phyloP scores from a whole-genome alignment of 2,113 vertebrate genomes.

The Vulpes vulpes region DNA sequence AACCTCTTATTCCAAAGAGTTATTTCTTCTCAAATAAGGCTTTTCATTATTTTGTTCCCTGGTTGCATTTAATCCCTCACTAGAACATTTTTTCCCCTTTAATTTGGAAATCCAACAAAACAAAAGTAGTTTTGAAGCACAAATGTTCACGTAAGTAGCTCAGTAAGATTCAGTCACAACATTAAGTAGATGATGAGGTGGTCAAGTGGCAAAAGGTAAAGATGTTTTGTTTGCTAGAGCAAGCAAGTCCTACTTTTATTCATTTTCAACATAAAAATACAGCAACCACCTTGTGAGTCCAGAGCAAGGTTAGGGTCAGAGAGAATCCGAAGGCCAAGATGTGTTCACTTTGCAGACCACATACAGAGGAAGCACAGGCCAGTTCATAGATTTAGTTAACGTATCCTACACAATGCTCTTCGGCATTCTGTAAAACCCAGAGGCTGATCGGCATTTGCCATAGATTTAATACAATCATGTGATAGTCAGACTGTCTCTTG shows the following conservation, averaged over 20 bases:
- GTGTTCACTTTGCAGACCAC: neutral
- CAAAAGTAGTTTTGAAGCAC: slow-evolving; percentile 48
- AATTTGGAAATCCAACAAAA: slow-evolving; percentile 62
- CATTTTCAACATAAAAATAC: neutral
- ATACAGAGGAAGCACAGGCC: neutral
- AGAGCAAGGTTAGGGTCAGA: neutral
- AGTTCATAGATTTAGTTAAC: slow-evolving; percentile 51
- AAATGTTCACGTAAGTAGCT: neutral
- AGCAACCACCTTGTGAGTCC: neutral
- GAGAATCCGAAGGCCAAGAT: neutral
- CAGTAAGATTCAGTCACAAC: neutral
- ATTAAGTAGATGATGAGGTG: neutral
- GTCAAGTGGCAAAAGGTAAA: neutral
- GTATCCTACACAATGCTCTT: neutral
- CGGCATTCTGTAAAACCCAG: neutral
- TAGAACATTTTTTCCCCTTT: slow-evolving; percentile 33
- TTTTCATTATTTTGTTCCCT: slow-evolving; percentile 73
- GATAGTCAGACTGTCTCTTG: neutral
- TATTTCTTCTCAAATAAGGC: slow-evolving; percentile 69
- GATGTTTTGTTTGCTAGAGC: neutral
- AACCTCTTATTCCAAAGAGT: slow-evolving; percentile 72
- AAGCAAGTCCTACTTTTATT: neutral
- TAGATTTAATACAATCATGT: neutral
- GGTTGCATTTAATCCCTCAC: slow-evolving; percentile 61
- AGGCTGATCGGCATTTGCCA: slow-evolving; percentile 12